Evolutionary conservation across 2,797 vertebrate genomes (phyloP), one percentile per base, ranked within the genome.

Genomic region (Antennarius maculatus): DNA sequence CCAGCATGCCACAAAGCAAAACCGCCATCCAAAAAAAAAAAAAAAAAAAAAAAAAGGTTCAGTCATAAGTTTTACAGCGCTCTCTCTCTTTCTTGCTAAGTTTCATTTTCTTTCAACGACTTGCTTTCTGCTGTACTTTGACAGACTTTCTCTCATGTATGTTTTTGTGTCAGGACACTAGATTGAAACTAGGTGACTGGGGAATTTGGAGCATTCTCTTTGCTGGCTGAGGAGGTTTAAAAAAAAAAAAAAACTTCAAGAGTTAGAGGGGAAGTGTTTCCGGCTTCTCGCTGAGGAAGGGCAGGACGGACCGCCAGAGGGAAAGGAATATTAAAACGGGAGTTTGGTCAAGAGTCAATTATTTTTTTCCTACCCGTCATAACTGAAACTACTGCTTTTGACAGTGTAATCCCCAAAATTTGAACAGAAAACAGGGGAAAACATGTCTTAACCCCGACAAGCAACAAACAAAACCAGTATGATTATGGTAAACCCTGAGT

Each of bases 131-230:
- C 34, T 47, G 47, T 46, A 42, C 50, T 59, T 65, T 42, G 48
- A 66, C 73, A 23, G 37, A 28, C 54, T 66, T 51, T 55, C 41
- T 63, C 43, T 50, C 47, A 62, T 29, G 61, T 54, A 45, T 61
- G 71, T 43, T 71, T 66, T 73, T 69, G 16, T 55, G 67, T 52
- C 53, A 85, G 66, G 84, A 85, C 76, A 87, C 77, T 70, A 71
- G 69, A 83, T 67, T 82, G 66, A 52, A 87, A 86, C 72, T 85
- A 85, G 86, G 86, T 90, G 80, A 91, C 61, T 58, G 62, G 84
- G 81, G 88, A 93, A 93, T 92, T 79, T 86, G 54, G 91, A 87
- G 82, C 71, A 88, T 90, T 90, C 71, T 58, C 82, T 81, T 91
- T 78, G 77, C 77, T 84, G 77, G 84, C 68, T 82, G 86, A 88